phyloP scores from a whole-genome alignment of 2,113 vertebrate genomes.

The Tychaedon coryphoeus region DNA sequence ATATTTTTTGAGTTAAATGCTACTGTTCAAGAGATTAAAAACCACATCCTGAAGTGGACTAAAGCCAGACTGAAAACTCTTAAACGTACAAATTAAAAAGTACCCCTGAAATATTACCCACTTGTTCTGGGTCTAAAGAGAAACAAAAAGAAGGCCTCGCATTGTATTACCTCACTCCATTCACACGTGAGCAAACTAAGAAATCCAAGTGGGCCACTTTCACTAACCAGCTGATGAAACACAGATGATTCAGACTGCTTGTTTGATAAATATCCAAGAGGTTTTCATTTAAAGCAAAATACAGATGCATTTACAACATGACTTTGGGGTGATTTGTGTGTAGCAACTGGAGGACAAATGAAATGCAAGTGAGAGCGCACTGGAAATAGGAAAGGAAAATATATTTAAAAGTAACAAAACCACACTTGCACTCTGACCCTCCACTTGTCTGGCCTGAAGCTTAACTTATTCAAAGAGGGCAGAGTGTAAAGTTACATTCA shows the following conservation, averaged over 20 bases:
- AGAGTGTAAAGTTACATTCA: constrained; percentile 83
- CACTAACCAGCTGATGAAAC: constrained; percentile 74
- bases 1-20: constrained; percentile 85
- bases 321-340: constrained; percentile 84
- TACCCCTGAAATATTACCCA: constrained; percentile 97
- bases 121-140: constrained; percentile 92
- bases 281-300: constrained; percentile 80
- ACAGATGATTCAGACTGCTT: constrained; percentile 71
- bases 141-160: constrained; percentile 72
- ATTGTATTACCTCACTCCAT: constrained; percentile 79
- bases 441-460: constrained; percentile 80
- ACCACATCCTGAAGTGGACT: constrained; percentile 77
- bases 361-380: constrained; percentile 71
- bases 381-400: constrained; percentile 78
- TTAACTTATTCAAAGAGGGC: constrained; percentile 80
- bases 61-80: constrained; percentile 82
- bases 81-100: constrained; percentile 76
- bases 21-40: constrained; percentile 72
- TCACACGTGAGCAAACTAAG: constrained; percentile 75
- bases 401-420: constrained; percentile 72
- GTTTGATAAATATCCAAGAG: constrained; percentile 73
- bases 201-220: constrained; percentile 72
- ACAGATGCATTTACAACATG: constrained; percentile 81
- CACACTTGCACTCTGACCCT: constrained; percentile 87
- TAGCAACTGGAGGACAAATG: constrained; percentile 78